These are phyloP conservation scores for Schlechtendalia chinensis DNA, from an alignment of 1,140 invertebrate genomes.

Conservation along the genomic window DNA sequence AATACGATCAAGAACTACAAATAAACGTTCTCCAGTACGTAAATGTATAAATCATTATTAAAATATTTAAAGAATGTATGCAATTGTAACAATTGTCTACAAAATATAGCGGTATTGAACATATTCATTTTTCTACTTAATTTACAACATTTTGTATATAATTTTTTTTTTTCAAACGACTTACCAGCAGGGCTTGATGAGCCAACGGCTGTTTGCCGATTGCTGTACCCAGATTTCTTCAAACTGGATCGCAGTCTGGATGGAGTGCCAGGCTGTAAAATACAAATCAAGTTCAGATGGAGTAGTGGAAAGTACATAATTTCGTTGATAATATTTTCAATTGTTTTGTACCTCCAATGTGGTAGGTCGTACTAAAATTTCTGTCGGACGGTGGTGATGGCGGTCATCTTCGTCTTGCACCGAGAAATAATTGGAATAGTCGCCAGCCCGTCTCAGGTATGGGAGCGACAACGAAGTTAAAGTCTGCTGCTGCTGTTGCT, in stretches of 20 bases:
- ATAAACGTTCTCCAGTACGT: not conserved
- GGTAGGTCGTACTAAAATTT: conserved; percentile 67
- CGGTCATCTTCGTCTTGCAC: conserved; percentile 60
- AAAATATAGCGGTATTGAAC: no score
- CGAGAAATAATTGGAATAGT: conserved; percentile 56
- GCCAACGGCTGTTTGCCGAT: not conserved
- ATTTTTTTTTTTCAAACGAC: not conserved
- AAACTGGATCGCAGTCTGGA: conserved; percentile 40
- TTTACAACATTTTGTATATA: no score
- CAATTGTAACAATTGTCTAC: no score
- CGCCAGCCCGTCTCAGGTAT: conserved; percentile 47
- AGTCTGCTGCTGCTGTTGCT: not conserved
- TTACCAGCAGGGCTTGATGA: conserved; percentile 26
- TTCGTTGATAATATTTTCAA: not conserved
- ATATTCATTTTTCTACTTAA: no score
- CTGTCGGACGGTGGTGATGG: conserved; percentile 56
- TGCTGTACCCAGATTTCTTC: conserved; percentile 24
- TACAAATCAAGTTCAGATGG: not conserved
- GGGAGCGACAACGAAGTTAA: conserved; percentile 9
- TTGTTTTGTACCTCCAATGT: conserved; percentile 62
- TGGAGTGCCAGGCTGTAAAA: conserved; percentile 6
- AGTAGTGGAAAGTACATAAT: no score
- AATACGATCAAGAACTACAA: not conserved
- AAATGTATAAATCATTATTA: no score
- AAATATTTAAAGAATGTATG: no score